These are phyloP conservation scores for Fragum fragum DNA, from an alignment of 2,888 invertebrate species.

Conservation along the genomic window DNA sequence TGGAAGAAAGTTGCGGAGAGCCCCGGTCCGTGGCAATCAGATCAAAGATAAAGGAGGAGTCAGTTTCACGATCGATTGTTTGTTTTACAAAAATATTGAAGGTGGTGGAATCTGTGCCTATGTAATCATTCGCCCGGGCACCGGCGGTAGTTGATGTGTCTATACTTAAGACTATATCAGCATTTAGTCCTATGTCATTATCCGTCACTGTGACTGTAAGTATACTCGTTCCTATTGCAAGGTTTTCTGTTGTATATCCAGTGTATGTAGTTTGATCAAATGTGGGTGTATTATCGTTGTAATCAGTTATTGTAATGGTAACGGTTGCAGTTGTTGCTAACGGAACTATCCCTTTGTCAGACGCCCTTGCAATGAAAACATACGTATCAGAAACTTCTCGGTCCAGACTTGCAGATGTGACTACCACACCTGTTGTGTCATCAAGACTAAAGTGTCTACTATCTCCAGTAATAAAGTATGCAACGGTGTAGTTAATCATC, in stretches of 20 bases:
- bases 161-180: slow-evolving; percentile 71
- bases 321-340: slow-evolving; percentile 71
- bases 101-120: slow-evolving; percentile 66
- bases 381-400: slow-evolving; percentile 70
- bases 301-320: slow-evolving; percentile 75
- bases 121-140: slow-evolving; percentile 60
- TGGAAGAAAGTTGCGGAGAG: slow-evolving; percentile 94
- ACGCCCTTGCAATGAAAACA: slow-evolving; percentile 68
- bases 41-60: slow-evolving; percentile 66
- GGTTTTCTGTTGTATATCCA: slow-evolving; percentile 72
- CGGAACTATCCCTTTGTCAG: slow-evolving; percentile 73
- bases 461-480: slow-evolving; percentile 64
- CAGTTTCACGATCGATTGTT: slow-evolving; percentile 76
- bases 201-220: slow-evolving; percentile 73
- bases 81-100: slow-evolving; percentile 70
- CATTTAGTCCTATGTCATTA: slow-evolving; percentile 74
- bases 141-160: slow-evolving; percentile 67
- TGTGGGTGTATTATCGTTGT: slow-evolving; percentile 80
- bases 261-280: slow-evolving; percentile 67
- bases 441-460: slow-evolving; percentile 67
- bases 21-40: slow-evolving; percentile 96
- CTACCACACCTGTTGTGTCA: slow-evolving; percentile 64
- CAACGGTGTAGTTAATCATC: slow-evolving; percentile 63
- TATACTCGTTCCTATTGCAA: slow-evolving; percentile 67
- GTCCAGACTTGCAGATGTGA: slow-evolving; percentile 67